Percentiles rank a stretch among this genome's conserved stretches.
Evolutionary conservation across 2,888 invertebrate genomes (phyloP).

Genomic region (Aromia moschata): DNA sequence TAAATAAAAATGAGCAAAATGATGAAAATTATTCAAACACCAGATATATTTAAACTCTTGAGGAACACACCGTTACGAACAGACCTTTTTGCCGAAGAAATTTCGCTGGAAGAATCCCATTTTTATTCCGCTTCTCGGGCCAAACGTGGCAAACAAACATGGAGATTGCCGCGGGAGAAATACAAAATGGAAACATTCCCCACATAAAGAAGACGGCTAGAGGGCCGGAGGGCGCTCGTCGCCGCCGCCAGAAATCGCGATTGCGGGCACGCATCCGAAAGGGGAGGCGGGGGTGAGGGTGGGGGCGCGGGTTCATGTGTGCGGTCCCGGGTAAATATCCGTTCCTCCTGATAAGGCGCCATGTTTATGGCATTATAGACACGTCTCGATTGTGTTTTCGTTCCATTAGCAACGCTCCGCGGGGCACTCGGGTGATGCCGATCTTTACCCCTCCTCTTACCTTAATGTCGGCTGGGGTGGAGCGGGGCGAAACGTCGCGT

Average conservation of each 20-base stretch:
- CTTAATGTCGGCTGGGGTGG: constrained; percentile 14
- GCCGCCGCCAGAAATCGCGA: constrained; percentile 35
- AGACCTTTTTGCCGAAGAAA: neutral
- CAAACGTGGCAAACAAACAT: constrained; percentile 17
- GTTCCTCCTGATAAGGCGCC: constrained; percentile 50
- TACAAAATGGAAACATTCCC: constrained; percentile 23
- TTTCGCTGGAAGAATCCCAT: neutral
- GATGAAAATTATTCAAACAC: no score
- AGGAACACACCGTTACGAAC: no score
- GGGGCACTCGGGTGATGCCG: constrained; percentile 30
- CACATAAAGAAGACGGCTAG: constrained; percentile 15
- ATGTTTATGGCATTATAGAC: constrained; percentile 52
- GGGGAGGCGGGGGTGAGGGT: no score
- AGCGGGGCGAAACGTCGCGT: no score
- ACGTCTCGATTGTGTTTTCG: constrained; percentile 53
- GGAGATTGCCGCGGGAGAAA: constrained; percentile 16
- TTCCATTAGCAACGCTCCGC: constrained; percentile 51
- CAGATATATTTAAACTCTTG: no score
- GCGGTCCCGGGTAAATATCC: constrained; percentile 49
- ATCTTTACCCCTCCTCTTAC: constrained; percentile 20
- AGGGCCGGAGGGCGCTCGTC: no score
- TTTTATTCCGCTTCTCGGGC: constrained; percentile 2
- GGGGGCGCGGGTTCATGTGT: constrained; percentile 43
- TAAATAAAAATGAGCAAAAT: no score
- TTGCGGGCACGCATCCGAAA: constrained; percentile 40